phyloP scores from a whole-genome alignment of 2,113 vertebrate species.

The Gymnogyps californianus region DNA sequence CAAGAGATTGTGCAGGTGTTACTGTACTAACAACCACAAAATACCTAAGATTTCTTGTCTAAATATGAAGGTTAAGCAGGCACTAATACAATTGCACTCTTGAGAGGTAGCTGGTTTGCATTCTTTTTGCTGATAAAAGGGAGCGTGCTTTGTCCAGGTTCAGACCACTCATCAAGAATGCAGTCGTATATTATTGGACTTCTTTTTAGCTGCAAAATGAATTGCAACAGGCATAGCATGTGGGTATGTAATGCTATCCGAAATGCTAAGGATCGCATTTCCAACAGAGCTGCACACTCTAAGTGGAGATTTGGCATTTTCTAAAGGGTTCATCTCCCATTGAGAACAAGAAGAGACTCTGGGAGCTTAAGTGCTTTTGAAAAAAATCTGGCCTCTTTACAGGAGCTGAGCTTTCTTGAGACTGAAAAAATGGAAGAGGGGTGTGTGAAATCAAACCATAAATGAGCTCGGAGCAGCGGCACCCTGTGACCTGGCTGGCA shows the following conservation, averaged over 20 bases:
- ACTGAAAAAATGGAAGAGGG: not conserved
- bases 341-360: not conserved
- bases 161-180: not conserved
- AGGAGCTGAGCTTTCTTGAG: not conserved
- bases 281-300: not conserved
- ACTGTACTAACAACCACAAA: not conserved
- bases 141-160: not conserved
- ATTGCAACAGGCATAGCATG: not conserved
- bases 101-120: not conserved
- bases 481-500: not conserved
- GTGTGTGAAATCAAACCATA: slow-evolving; percentile 7
- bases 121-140: not conserved
- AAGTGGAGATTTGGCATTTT: slow-evolving; percentile 28
- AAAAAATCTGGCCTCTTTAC: not conserved
- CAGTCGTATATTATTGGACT: not conserved
- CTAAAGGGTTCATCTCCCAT: not conserved
- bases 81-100: not conserved
- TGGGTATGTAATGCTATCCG: not conserved
- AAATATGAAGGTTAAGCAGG: not conserved
- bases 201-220: not conserved
- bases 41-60: slow-evolving; percentile 5
- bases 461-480: rapidly evolving
- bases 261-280: not conserved
- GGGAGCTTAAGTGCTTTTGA: not conserved
- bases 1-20: not conserved